Evolutionary conservation across 2,113 vertebrate genomes (phyloP).

Genomic region (Tricholaema leucomelas): DNA sequence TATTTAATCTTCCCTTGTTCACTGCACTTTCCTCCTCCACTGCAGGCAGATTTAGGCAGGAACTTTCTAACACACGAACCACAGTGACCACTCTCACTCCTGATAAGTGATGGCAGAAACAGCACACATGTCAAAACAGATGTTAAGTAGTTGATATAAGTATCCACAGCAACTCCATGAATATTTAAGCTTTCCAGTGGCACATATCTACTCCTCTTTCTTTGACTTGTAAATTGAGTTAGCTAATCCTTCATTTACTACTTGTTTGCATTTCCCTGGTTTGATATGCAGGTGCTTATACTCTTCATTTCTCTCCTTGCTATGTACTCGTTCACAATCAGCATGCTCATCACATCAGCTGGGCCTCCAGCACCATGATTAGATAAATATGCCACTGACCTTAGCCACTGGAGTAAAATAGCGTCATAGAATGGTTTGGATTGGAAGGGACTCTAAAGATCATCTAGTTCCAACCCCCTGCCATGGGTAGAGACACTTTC

Average conservation of each 20-base stretch:
- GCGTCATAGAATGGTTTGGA: too few species aligned
- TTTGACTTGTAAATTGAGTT: constrained; percentile 62
- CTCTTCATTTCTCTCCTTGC: neutral
- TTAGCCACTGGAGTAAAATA: neutral
- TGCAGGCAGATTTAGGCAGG: neutral
- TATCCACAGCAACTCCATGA: constrained; percentile 38
- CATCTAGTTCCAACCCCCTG: too few species aligned
- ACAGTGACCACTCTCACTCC: neutral
- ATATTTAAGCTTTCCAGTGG: constrained; percentile 57
- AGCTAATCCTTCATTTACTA: constrained; percentile 49
- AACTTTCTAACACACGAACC: neutral
- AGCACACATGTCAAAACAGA: constrained; percentile 34
- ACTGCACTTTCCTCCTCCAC: neutral
- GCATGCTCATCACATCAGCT: neutral
- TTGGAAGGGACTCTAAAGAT: too few species aligned
- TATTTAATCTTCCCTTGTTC: neutral
- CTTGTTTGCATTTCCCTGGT: constrained; percentile 56
- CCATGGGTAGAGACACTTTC: too few species aligned
- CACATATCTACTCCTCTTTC: constrained; percentile 38
- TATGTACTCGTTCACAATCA: neutral
- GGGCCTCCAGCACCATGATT: neutral
- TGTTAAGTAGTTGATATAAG: constrained; percentile 34
- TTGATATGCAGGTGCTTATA: neutral
- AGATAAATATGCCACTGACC: neutral
- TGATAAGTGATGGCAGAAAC: neutral